phyloP scores from a whole-genome alignment of 2,113 vertebrate species.

The Sterrhoptilus dennistouni region DNA sequence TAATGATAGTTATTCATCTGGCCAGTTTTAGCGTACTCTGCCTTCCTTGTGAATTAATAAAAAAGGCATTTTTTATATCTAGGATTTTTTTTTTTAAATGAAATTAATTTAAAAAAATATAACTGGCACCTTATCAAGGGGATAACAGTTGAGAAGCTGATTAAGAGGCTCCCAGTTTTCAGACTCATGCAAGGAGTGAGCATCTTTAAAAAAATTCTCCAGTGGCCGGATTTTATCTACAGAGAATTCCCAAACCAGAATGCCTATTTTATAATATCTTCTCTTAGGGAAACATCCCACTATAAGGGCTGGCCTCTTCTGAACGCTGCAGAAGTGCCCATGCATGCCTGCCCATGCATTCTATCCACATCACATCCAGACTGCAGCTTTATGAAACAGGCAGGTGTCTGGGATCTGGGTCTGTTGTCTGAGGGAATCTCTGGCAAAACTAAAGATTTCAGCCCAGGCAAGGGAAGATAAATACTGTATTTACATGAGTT shows the following conservation, averaged over 20 bases:
- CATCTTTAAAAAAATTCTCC: neutral
- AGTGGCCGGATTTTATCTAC: neutral
- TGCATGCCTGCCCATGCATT: neutral
- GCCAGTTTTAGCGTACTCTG: neutral
- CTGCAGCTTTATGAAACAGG: neutral
- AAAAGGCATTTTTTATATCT: neutral
- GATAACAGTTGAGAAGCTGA: neutral
- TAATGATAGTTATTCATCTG: constrained; percentile 30
- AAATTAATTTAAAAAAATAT: neutral
- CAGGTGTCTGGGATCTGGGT: neutral
- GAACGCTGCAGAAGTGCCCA: neutral
- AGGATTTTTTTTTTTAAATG: neutral
- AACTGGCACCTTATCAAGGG: neutral
- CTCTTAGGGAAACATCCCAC: neutral
- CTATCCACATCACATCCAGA: neutral
- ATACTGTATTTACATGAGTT: neutral
- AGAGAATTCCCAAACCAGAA: neutral
- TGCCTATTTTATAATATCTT: neutral
- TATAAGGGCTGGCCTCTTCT: neutral
- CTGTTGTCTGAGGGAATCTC: neutral
- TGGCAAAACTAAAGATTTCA: neutral
- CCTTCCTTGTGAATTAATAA: constrained; percentile 3
- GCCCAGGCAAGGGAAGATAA: neutral
- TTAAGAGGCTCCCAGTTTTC: constrained; percentile 9
- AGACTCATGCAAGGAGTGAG: neutral